phyloP scores from a whole-genome alignment of 2,888 invertebrate species.

The Nymphalis c-album region DNA sequence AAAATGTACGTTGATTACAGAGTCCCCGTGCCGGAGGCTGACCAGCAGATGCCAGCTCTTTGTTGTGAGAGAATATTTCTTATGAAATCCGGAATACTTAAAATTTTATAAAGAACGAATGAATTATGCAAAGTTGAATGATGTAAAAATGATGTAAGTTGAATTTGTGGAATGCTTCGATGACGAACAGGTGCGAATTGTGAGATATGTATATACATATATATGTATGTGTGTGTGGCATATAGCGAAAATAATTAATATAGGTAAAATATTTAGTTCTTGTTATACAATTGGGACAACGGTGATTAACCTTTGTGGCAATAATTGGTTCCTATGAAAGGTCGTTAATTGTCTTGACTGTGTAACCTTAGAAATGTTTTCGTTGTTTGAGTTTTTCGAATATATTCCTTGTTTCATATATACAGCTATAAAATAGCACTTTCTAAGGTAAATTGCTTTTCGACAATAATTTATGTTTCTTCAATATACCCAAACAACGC shows the following conservation, averaged over 20 bases:
- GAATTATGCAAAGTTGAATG: slow-evolving; percentile 21
- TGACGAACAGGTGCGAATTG: slow-evolving; percentile 27
- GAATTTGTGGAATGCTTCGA: neutral
- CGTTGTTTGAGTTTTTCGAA: too few relatives aligned
- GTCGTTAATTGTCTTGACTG: too few relatives aligned
- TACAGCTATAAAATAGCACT: too few relatives aligned
- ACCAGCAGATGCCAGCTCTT: slow-evolving; percentile 69
- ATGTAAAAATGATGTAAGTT: neutral
- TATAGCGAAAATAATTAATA: too few relatives aligned
- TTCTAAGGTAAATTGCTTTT: too few relatives aligned
- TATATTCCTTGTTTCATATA: too few relatives aligned
- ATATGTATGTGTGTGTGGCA: too few relatives aligned
- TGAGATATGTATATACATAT: neutral
- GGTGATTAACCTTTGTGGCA: too few relatives aligned
- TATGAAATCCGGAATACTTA: slow-evolving; percentile 53
- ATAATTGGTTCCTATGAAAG: too few relatives aligned
- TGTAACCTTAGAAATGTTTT: too few relatives aligned
- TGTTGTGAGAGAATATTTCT: slow-evolving; percentile 53
- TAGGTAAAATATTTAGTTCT: too few relatives aligned
- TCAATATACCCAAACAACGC: slow-evolving; percentile 30
- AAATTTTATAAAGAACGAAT: slow-evolving; percentile 8
- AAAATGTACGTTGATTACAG: slow-evolving; percentile 77
- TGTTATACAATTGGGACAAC: too few relatives aligned
- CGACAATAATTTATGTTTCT: slow-evolving; percentile 19
- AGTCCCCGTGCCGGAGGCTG: slow-evolving; percentile 59